Evolutionary conservation across 1,140 invertebrate genomes (phyloP).

Genomic region (Orchesella cincta): DNA sequence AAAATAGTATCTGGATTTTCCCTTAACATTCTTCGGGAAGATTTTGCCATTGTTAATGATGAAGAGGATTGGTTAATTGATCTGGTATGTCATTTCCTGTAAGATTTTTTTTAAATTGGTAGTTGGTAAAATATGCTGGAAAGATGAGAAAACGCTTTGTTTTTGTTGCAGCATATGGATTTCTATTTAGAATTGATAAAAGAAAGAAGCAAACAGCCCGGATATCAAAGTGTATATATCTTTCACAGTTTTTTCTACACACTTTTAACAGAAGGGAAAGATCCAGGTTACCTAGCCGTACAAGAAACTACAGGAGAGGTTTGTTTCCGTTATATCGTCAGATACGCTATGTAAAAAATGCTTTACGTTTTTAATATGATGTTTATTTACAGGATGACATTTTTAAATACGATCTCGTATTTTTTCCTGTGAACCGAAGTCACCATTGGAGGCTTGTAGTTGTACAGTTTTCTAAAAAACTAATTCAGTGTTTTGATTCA

Average conservation of each 20-base stretch:
- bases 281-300: neutral
- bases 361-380: no score
- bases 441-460: slow-evolving; percentile 14
- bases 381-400: slow-evolving; percentile 24
- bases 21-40: neutral
- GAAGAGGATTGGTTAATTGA: slow-evolving; percentile 5
- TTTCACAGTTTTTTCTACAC: slow-evolving; percentile 19
- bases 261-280: neutral
- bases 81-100: neutral
- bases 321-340: no score
- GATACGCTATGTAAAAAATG: no score
- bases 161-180: slow-evolving; percentile 10
- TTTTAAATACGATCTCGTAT: neutral
- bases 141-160: neutral
- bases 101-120: neutral
- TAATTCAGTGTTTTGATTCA: neutral
- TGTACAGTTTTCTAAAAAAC: neutral
- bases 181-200: slow-evolving; percentile 18
- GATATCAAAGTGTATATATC: slow-evolving; percentile 16
- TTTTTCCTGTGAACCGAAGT: neutral
- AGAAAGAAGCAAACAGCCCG: neutral
- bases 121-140: no score
- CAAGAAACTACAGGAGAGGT: slow-evolving; percentile 11
- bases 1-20: slow-evolving; percentile 11
- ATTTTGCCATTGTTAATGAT: neutral